Conservation (phyloP, 2,113 vertebrate genomes). For the Dasyornis broadbenti region DNA sequence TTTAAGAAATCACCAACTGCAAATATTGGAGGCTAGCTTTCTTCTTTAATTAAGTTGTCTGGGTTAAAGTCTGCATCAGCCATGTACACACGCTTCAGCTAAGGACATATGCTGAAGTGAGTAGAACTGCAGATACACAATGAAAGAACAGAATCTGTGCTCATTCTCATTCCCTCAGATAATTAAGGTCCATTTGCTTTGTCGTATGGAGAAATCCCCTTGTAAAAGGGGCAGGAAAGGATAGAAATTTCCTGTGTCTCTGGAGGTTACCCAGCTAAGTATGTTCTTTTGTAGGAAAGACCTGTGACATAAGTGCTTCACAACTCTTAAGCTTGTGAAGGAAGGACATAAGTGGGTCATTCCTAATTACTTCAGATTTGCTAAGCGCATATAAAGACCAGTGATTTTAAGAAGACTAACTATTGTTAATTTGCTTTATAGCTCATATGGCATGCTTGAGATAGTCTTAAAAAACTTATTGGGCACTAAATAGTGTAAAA, state of each 20-base stretch:
- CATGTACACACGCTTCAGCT: neutral
- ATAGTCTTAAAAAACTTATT: neutral
- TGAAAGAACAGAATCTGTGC: neutral
- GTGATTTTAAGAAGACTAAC: neutral
- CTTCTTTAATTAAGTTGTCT: slow-evolving; percentile 7
- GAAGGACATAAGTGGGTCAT: neutral
- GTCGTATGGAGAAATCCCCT: neutral
- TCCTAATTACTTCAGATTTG: neutral
- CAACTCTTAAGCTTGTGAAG: neutral
- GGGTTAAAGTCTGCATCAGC: neutral
- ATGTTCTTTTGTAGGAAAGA: neutral
- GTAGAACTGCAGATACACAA: neutral
- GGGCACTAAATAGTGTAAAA: neutral
- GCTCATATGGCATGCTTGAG: neutral
- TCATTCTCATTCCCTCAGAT: neutral
- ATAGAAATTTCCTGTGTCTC: neutral
- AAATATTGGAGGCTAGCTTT: neutral
- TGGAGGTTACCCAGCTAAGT: neutral
- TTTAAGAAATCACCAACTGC: neutral
- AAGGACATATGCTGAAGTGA: neutral
- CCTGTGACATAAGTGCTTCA: neutral
- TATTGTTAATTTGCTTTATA: neutral
- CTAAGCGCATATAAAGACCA: neutral
- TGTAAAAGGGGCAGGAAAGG: neutral
- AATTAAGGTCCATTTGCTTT: neutral